A percentile compares a stretch with the other conserved stretches of the same genome.
These are phyloP conservation scores for Cirrhinus mrigala DNA, from an alignment of 2,797 vertebrate species.

Conservation along the genomic window DNA sequence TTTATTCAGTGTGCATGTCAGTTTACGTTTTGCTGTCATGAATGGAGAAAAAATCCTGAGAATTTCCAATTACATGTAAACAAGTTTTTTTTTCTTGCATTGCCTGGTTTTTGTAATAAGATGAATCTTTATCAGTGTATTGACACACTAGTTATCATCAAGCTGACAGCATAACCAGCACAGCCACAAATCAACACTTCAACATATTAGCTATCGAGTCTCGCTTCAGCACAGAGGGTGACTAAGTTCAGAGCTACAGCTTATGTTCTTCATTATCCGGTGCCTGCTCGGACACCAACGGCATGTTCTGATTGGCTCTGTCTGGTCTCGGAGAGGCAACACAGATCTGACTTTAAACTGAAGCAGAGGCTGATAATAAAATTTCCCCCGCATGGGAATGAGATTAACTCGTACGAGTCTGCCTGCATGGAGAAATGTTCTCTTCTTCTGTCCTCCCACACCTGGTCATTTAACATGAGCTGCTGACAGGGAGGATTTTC, in stretches of 20 bases:
- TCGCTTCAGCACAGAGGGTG: constrained; percentile 36
- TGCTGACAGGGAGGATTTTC: constrained; percentile 58
- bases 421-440: constrained; percentile 52
- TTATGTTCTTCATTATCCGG: constrained; percentile 60
- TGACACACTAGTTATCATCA: not conserved
- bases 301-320: constrained; percentile 42
- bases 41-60: not conserved
- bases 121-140: not conserved
- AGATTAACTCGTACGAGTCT: constrained; percentile 58
- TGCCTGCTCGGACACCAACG: constrained; percentile 44
- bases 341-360: constrained; percentile 54
- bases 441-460: constrained; percentile 34
- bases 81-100: not conserved
- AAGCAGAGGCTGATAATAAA: constrained; percentile 60
- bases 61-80: not conserved
- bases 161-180: not conserved
- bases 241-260: constrained; percentile 52
- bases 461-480: constrained; percentile 37
- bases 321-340: constrained; percentile 42
- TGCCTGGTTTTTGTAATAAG: not conserved
- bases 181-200: constrained; percentile 32
- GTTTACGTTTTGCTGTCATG: not conserved
- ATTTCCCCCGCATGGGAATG: constrained; percentile 52
- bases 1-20: not conserved
- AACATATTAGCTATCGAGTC: constrained; percentile 44